Evolutionary conservation across 2,113 vertebrate genomes (phyloP), one percentile per base, ranked within the genome.

Genomic region (Sclerurus mexicanus): DNA sequence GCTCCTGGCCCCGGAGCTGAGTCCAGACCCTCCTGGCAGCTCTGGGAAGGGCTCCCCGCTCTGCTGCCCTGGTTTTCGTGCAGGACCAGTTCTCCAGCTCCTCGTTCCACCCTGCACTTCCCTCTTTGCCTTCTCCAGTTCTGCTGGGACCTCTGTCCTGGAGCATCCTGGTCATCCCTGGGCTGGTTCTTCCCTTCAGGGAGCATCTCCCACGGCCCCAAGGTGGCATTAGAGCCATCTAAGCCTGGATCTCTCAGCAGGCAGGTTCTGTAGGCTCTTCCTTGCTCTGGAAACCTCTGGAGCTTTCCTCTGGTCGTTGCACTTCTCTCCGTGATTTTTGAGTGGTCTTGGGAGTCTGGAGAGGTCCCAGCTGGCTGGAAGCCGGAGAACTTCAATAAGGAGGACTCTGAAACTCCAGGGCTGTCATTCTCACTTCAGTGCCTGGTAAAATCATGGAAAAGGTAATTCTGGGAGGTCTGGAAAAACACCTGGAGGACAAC

Each of bases 151-250:
- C 40, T n/a, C 28, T 4, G 4, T 63, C 6, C 35, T 55, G 25
- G 35, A 78, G 31, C 5, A 58, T 10, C 33, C 66, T 21, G 21
- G 3, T 37, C 11, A 4, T 10, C 9, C 7, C 6, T 0, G 6
- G 4, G 58, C 40, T 73, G 79, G 2, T 33, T 75, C 68, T 67
- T 50, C 23, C 20, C n/a, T 37, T 8, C 14, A 4, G 49, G 14
- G 64, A n/a, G 2, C 33, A 39, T 31, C 58, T 79, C 24, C 31
- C 15, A 3, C 37, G 19, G 2, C 21, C 44, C 58, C 47, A 19
- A 10, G 56, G 39, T 12, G 11, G 3, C 4, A 0, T 0, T 33
- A 31, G 50, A 82, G 5, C 21, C 77, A 35, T 15, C 37, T 4
- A 4, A 37, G 25, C 24, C 55, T 56, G 40, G 31, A n/a, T 8